phyloP scores from a whole-genome alignment of 2,113 vertebrate species.

The Gopherus flavomarginatus region DNA sequence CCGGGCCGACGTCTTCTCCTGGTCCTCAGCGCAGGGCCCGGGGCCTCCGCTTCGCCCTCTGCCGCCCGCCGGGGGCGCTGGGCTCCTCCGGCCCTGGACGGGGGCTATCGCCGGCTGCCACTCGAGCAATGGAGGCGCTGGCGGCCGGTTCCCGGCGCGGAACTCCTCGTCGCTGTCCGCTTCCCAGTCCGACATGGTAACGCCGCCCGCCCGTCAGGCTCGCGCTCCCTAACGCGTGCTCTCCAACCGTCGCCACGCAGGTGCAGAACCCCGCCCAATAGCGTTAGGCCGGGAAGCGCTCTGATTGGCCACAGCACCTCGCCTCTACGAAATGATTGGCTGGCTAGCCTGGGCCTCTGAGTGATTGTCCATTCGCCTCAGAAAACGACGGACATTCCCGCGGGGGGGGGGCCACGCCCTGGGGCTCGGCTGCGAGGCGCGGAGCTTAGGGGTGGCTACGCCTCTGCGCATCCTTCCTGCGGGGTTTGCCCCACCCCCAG shows the following conservation, averaged over 20 bases:
- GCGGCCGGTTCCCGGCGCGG: rapidly evolving
- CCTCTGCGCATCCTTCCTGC: rapidly evolving
- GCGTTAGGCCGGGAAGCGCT: rapidly evolving
- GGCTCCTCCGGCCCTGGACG: neutral
- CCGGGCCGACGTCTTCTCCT: neutral
- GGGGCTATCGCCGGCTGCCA: neutral
- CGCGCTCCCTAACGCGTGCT: neutral
- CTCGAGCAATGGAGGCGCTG: rapidly evolving
- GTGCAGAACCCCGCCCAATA: neutral
- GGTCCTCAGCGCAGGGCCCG: neutral
- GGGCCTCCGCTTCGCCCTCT: neutral
- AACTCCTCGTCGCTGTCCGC: slow-evolving; percentile 3
- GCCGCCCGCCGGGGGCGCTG: too few species aligned
- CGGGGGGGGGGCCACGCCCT: too few species aligned
- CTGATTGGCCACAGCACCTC: slow-evolving; percentile 7
- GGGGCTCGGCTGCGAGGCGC: neutral
- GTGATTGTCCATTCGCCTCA: neutral
- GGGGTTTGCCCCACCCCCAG: rapidly evolving
- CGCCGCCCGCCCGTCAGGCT: rapidly evolving
- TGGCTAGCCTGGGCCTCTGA: rapidly evolving
- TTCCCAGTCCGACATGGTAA: slow-evolving; percentile 80
- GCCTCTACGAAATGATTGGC: slow-evolving; percentile 27
- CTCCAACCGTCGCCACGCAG: neutral
- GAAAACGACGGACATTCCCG: neutral
- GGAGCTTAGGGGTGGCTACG: neutral